Evolutionary conservation across 2,888 invertebrate genomes (phyloP), one percentile per base, ranked within the genome.

Genomic region (Acronicta psi): DNA sequence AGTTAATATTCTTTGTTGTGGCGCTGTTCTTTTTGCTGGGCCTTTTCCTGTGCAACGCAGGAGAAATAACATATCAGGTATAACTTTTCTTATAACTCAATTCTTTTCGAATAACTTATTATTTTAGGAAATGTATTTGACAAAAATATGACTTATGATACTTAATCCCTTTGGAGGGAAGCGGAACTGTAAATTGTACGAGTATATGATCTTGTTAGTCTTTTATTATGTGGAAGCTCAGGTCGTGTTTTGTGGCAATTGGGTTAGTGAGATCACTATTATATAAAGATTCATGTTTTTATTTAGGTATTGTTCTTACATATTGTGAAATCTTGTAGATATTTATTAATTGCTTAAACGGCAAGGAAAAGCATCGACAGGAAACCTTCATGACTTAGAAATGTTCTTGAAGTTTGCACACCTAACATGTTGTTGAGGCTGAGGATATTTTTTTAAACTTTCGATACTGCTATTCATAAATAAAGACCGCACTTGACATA

Each of bases 41-140:
- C 8, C 75, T 92, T 9, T 92, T 90, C 74, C 75, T 94, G 17
- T 94, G 93, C 73, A 94, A 93, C 58, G 89, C 93, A 44, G 93
- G 94, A 29, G 93, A 92, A 82, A 93, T 94, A 25, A 91, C 93
- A 5, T 86, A 90, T 68, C 90, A 93, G 90, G 93, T 93, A 72
- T 43, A n/a, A n/a, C n/a, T 25, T 20, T 25, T 37, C 58, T 53
- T 60, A 31, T 52, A n/a, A n/a, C n/a, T n/a, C n/a, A n/a, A n/a
- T n/a, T n/a, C n/a, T n/a, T n/a, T n/a, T n/a, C n/a, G n/a, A n/a
- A n/a, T n/a, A n/a, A n/a, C 46, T 54, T 61, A 52, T 55, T 25
- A 25, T 25, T 25, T 57, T 46, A 43, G 7, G 18, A 34, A 17
- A 50, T 54, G 16, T 57, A 11, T 59, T 64, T 52, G 46, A 55